phyloP scores from a whole-genome alignment of 2,888 invertebrate genomes.

The Notodonta ziczac region DNA sequence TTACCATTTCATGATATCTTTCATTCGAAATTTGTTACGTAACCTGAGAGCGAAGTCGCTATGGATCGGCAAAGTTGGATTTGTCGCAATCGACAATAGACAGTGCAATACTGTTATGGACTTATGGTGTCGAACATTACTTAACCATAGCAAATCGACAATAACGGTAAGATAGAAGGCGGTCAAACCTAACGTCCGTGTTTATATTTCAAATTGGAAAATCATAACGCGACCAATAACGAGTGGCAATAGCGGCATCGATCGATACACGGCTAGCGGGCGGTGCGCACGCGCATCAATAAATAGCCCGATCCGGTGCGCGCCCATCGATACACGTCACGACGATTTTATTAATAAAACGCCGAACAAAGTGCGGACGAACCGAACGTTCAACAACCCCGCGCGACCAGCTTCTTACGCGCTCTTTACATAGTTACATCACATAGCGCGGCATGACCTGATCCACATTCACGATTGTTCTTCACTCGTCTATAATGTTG shows the following conservation, averaged over 20 bases:
- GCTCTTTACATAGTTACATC: slow-evolving; percentile 62
- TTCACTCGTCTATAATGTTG: slow-evolving; percentile 27
- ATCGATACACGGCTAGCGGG: slow-evolving; percentile 54
- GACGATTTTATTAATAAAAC: slow-evolving; percentile 81
- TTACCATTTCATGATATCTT: slow-evolving; percentile 5
- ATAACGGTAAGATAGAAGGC: slow-evolving; percentile 38
- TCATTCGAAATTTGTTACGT: slow-evolving; percentile 1
- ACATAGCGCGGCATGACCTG: slow-evolving; percentile 47
- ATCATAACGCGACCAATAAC: slow-evolving; percentile 39
- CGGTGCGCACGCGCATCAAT: slow-evolving; percentile 72
- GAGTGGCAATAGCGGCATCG: slow-evolving; percentile 44
- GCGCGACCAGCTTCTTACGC: slow-evolving; percentile 58
- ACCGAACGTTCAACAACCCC: slow-evolving; percentile 78
- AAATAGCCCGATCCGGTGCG: slow-evolving; percentile 73
- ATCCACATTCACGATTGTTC: slow-evolving; percentile 48
- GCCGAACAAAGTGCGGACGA: slow-evolving; percentile 65
- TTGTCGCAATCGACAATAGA: slow-evolving; percentile 39
- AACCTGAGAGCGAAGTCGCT: slow-evolving; percentile 10
- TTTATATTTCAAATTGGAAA: slow-evolving; percentile 35
- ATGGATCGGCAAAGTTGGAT: slow-evolving; percentile 28
- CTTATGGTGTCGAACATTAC: slow-evolving; percentile 36
- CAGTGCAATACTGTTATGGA: slow-evolving; percentile 39
- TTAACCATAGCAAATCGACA: slow-evolving; percentile 48
- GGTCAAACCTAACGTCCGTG: slow-evolving; percentile 31
- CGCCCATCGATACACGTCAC: slow-evolving; percentile 78